phyloP scores from a whole-genome alignment of 1,140 invertebrate species.

The Ceratosolen solmsi region DNA sequence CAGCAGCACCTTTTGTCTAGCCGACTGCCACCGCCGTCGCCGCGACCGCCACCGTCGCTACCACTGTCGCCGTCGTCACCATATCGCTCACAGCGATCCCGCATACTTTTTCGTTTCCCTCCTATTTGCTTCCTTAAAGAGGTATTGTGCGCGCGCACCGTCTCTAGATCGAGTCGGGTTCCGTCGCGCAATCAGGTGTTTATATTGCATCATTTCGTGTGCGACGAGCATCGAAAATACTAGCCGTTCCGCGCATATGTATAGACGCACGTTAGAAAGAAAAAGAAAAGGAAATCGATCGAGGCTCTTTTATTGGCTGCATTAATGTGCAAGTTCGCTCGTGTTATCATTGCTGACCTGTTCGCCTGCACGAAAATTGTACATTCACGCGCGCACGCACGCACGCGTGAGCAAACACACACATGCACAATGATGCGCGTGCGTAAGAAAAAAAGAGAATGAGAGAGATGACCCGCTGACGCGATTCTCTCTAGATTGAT shows the following conservation, averaged over 20 bases:
- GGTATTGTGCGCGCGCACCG: background rate
- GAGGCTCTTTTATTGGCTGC: background rate
- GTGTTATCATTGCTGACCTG: background rate
- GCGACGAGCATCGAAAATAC: slow-evolving; percentile 27
- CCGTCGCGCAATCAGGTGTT: slow-evolving; percentile 62
- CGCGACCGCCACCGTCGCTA: background rate
- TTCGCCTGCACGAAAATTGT: background rate
- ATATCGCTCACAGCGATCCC: background rate
- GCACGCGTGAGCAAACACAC: no score
- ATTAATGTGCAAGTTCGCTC: slow-evolving; percentile 4
- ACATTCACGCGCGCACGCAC: no score
- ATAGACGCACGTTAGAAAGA: background rate
- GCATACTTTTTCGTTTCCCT: background rate
- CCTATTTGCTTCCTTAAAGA: slow-evolving; percentile 8
- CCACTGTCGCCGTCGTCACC: background rate
- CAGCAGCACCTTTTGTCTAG: slow-evolving; percentile 9
- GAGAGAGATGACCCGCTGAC: background rate
- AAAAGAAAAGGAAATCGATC: slow-evolving; percentile 46
- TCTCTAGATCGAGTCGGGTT: background rate
- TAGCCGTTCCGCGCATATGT: background rate
- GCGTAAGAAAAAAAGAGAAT: background rate
- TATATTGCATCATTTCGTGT: slow-evolving; percentile 60
- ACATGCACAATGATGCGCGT: background rate
- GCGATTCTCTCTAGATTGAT: no score
- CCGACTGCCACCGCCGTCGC: background rate